Evolutionary conservation across 2,797 vertebrate genomes (phyloP), one percentile per base, ranked within the genome.

Genomic region (Astyanax mexicanus): DNA sequence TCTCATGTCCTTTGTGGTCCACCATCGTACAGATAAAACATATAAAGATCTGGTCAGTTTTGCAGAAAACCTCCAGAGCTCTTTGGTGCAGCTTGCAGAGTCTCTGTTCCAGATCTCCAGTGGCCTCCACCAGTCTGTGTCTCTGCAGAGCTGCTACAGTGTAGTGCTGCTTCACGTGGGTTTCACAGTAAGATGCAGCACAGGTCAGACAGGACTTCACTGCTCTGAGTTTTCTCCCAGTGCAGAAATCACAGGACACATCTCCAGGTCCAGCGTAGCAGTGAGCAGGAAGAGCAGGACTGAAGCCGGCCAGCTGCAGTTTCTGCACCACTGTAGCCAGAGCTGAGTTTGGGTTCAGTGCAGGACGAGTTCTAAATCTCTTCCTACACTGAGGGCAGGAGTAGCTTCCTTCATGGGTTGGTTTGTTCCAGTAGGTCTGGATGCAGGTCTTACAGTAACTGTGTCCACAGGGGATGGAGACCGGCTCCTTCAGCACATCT

Each of bases 161-260:
- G 40, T 72, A 78, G 29, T 77, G 81, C 38, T 64, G 62, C n/a
- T 23, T 77, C 60, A 83, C 49, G 10, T 83, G 78, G 19, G 15
- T 37, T 69, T 80, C 66, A 19, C 74, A 80, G 67, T 44, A 83
- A 27, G 47, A 74, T 3, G 13, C 54, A 13, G 5, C 0, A n/a
- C 74, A 77, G 45, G 25, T 80, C 47, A n/a, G 19, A 49, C 74
- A 94, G 7, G 91, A 93, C 85, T 86, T 88, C 75, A 45, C 54
- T 0, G 92, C 93, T 49, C 23, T 58, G 9, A 58, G 44, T 68
- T 23, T 51, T 44, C 42, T 44, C 42, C 12, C 42, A 44, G 42
- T 44, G 42, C 42, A 44, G 12, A 44, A 44, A 44, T 44, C 42
- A 44, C 42, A 44, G 42, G 42, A 11, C 42, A 44, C 12, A 44